Evolutionary conservation across 1,140 invertebrate species (phyloP), one percentile per base, ranked within the genome.

Genomic region (Thaumetopoea pityocampa): DNA sequence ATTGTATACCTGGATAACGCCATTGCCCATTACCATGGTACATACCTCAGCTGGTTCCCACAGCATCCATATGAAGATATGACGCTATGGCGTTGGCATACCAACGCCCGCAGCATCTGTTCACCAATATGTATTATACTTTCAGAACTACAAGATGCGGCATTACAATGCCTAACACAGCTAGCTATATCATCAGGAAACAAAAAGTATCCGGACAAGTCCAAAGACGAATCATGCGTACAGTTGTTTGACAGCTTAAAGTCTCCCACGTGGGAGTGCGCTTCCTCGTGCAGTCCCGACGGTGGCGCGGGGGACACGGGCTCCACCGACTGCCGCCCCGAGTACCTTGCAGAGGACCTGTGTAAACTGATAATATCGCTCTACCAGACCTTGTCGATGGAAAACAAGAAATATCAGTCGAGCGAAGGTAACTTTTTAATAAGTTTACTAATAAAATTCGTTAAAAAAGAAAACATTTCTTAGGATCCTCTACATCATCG

Each of bases 131-230:
- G 7, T 37, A 5, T 17, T 33, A 11, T 29, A 12, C 55, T 72
- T 62, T 12, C 45, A 82, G 78, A 76, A 52, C 49, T 72, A 5
- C 67, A 67, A 61, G 46, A 69, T 4, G 67, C 69, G 5, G 64
- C 52, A 0, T 29, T 74, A 10, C 61, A 62, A 46, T 80, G 66
- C 26, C 18, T 83, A 14, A 56, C 62, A 0, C 61, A 71, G 11
- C 37, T 83, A 7, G 20, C 54, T 1, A 59, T 70, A 28, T 69
- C 73, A 0, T 45, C 60, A 8, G 26, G 20, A 4, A 38, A 50
- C 4, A 64, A 64, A 27, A 68, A 56, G 33, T 44, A 63, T n/a
- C 41, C 29, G 7, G 72, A 71, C 12, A 62, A 53, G 10, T 36
- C 53, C 1, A 63, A 51, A 24, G 53, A 68, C 6, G 42, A 60